Percentiles rank a stretch among this genome's conserved stretches.
Conservation (phyloP, 1,140 invertebrate genomes). For the Tyrophagus putrescentiae region DNA sequence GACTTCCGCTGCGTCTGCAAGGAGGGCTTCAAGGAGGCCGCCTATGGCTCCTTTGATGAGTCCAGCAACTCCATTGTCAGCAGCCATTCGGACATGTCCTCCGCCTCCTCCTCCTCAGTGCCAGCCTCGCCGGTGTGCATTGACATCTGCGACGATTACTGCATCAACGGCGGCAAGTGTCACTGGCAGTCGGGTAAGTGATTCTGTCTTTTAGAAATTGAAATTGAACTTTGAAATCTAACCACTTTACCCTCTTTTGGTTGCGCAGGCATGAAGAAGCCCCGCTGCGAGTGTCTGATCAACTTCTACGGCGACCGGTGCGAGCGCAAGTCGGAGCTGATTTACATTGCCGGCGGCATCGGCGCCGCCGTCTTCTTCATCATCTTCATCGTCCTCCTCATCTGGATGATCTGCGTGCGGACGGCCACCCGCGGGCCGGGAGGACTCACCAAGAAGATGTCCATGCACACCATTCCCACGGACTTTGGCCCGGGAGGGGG, state of each 20-base stretch:
- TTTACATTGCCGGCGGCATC: constrained; percentile 82
- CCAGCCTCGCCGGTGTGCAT: constrained; percentile 19
- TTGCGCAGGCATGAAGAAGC: constrained; percentile 33
- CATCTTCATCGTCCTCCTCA: constrained; percentile 73
- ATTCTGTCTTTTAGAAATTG: not conserved
- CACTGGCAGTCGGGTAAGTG: constrained; percentile 32
- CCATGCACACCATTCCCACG: constrained; percentile 21
- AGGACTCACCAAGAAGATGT: constrained; percentile 22
- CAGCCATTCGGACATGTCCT: no score
- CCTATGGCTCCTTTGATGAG: not conserved
- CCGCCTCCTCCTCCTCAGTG: no score
- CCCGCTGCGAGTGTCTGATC: constrained; percentile 69
- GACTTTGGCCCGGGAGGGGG: constrained; percentile 17
- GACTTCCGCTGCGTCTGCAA: constrained; percentile 19
- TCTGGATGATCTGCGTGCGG: constrained; percentile 86
- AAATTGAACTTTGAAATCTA: constrained; percentile 32
- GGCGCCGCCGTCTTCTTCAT: constrained; percentile 77
- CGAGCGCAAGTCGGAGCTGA: constrained; percentile 77
- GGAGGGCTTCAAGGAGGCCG: constrained; percentile 10
- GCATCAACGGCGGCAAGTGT: constrained; percentile 79
- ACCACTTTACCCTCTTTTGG: constrained; percentile 50
- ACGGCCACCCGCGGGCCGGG: constrained; percentile 3
- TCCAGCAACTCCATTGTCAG: not conserved
- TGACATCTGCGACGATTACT: constrained; percentile 68
- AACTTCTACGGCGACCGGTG: constrained; percentile 83